Evolutionary conservation across 2,888 invertebrate species (phyloP), one percentile per base, ranked within the genome.

Genomic region (Drosophila monieri): DNA sequence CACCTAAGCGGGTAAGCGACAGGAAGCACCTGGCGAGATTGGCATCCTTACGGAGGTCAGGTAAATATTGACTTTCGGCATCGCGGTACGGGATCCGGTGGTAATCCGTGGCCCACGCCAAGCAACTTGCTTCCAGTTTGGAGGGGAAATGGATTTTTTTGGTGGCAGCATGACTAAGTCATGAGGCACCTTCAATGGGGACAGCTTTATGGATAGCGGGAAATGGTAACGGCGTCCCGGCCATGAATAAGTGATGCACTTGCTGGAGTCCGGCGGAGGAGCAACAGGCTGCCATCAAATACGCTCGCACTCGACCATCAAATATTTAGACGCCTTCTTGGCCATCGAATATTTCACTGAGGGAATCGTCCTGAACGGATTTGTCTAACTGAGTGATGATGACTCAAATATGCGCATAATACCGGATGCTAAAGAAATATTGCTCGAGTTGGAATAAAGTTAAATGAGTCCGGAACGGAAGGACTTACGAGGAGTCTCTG

Each of bases 321-420:
- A 58, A 55, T 67, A 73, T 67, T 72, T 12, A 73, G 51, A 59
- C 44, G 41, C 15, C 55, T 73, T 67, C 51, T 55, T 39, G 58
- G 73, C 51, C 54, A 55, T 44, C 44, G 49, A 37, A 59, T 55
- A 41, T 55, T 57, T 73, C 47, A 48, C 32, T 73, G 37, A 15
- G 15, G 21, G 48, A 65, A 44, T 65, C 73, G 41, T 32, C 14
- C 21, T 52, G 48, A 67, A 71, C 62, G 53, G 51, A 67, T 56
- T 39, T 39, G 39, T 46, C 44, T 59, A 48, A 52, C 52, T 39
- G 75, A 69, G 73, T 67, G 78, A 77, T 70, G 68, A 60, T 55
- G 69, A 46, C 59, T 73, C 56, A 67, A 78, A 71, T 80, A 73
- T 79, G 84, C 84, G 75, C 80, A 77, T 72, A 70, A 62, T 72